A percentile compares a stretch with the other conserved stretches of the same genome.
Conservation (phyloP, 2,113 vertebrate genomes). For the Hyla sarda region DNA sequence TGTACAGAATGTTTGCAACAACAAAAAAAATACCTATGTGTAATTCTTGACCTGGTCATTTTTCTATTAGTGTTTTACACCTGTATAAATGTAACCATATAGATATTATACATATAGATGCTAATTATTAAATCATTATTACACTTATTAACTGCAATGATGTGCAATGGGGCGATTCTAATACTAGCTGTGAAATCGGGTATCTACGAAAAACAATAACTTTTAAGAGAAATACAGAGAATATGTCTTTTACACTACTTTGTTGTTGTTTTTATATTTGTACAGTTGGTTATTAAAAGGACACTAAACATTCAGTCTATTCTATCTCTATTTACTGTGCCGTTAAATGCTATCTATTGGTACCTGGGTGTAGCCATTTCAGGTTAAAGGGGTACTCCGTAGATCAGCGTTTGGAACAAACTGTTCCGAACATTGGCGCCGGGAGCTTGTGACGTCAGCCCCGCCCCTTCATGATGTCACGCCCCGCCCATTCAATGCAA, state of each 20-base stretch:
- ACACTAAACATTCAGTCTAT: not conserved
- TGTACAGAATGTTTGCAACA: not conserved
- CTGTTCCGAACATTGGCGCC: too few relatives aligned
- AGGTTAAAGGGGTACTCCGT: not conserved
- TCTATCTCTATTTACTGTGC: not conserved
- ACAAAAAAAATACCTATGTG: not conserved
- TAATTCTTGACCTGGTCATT: conserved; percentile 1
- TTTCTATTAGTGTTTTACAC: conserved; percentile 16
- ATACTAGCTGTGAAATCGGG: conserved; percentile 16
- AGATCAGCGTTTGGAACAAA: too few relatives aligned
- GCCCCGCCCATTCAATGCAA: too few relatives aligned
- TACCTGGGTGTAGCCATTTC: not conserved
- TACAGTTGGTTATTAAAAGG: conserved; percentile 23
- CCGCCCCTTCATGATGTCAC: too few relatives aligned
- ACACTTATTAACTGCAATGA: not conserved
- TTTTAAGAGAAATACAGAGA: conserved; percentile 9
- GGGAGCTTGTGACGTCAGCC: too few relatives aligned
- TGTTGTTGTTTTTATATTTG: conserved; percentile 8
- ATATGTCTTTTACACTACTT: conserved; percentile 10
- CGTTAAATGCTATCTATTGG: not conserved
- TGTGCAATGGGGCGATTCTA: conserved; percentile 10
- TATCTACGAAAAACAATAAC: not conserved
- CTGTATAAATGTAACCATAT: conserved; percentile 17
- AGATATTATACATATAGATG: conserved; percentile 9
- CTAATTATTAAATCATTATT: conserved; percentile 8